A percentile compares a stretch with the other conserved stretches of the same genome.
These are phyloP conservation scores for Morpho helenor DNA, from an alignment of 2,888 invertebrate genomes.

Conservation along the genomic window DNA sequence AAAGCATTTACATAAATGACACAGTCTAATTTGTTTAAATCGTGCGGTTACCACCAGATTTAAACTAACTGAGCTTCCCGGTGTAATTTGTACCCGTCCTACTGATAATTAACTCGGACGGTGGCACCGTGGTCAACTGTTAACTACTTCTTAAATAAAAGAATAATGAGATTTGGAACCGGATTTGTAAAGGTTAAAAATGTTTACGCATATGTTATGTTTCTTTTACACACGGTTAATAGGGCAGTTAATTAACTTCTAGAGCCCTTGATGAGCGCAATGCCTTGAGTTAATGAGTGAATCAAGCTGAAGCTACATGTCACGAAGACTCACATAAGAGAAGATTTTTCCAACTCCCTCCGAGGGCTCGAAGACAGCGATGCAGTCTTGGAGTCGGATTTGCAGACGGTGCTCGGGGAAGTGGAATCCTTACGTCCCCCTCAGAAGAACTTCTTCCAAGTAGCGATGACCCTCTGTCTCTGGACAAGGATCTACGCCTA, in stretches of 20 bases:
- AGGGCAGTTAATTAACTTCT: slow-evolving; percentile 40
- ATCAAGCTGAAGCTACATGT: slow-evolving; percentile 40
- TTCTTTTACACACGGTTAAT: slow-evolving; percentile 45
- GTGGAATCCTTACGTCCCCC: slow-evolving; percentile 79
- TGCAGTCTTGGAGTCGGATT: slow-evolving; percentile 76
- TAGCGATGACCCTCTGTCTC: slow-evolving; percentile 72
- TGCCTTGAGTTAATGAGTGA: slow-evolving; percentile 32
- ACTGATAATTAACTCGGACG: slow-evolving; percentile 67
- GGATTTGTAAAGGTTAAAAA: slow-evolving; percentile 55
- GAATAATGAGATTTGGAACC: slow-evolving; percentile 54
- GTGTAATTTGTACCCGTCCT: slow-evolving; percentile 70
- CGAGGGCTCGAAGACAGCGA: slow-evolving; percentile 86
- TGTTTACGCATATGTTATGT: slow-evolving; percentile 44
- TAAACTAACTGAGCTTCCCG: slow-evolving; percentile 54
- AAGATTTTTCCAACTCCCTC: slow-evolving; percentile 89
- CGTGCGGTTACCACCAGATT: slow-evolving; percentile 59
- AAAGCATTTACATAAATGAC: slow-evolving; percentile 73
- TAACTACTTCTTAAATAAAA: slow-evolving; percentile 63
- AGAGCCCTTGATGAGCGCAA: slow-evolving; percentile 17
- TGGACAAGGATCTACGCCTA: slow-evolving; percentile 65
- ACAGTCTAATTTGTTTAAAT: slow-evolving; percentile 69
- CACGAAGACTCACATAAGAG: slow-evolving; percentile 84
- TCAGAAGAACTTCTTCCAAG: slow-evolving; percentile 85
- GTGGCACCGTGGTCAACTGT: slow-evolving; percentile 52
- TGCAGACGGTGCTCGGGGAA: slow-evolving; percentile 57